phyloP scores from a whole-genome alignment of 2,113 vertebrate genomes.

The Carassius auratus region DNA sequence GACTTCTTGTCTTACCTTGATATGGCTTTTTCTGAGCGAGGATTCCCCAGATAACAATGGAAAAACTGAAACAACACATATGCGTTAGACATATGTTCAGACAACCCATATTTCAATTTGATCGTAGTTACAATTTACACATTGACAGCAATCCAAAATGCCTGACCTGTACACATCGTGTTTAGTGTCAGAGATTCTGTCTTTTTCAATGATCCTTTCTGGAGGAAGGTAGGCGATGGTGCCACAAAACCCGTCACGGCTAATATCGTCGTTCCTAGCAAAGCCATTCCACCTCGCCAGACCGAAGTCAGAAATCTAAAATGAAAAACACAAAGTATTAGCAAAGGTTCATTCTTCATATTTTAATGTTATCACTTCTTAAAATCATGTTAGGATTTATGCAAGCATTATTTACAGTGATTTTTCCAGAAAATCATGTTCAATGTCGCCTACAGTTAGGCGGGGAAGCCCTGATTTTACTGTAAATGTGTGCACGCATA shows the following conservation, averaged over 20 bases:
- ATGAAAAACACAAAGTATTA: not conserved
- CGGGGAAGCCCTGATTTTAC: conserved; percentile 23
- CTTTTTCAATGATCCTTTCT: conserved; percentile 94
- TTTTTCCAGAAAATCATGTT: conserved; percentile 2
- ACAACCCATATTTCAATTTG: not conserved
- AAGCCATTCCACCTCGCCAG: conserved; percentile 95
- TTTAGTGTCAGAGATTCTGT: conserved; percentile 91
- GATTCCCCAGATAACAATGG: conserved; percentile 94
- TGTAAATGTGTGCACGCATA: conserved; percentile 40
- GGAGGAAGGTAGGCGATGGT: conserved; percentile 96
- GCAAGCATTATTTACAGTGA: not conserved
- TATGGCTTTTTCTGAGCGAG: conserved; percentile 97
- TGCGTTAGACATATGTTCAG: conserved; percentile 2
- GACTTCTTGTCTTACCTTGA: conserved; percentile 79
- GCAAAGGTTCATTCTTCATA: not conserved
- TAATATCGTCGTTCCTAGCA: conserved; percentile 90
- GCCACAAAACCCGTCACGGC: conserved; percentile 93
- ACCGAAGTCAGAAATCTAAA: conserved; percentile 95
- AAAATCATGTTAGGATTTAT: not conserved
- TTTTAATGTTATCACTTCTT: not conserved
- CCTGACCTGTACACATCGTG: conserved; percentile 96
- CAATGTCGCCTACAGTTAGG: conserved; percentile 5
- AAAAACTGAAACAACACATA: conserved; percentile 79
- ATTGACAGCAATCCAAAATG: not conserved
- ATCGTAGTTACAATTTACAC: not conserved